Base-by-base conservation (phyloP, 2,113 vertebrate species). In the Axis porcinus region DNA sequence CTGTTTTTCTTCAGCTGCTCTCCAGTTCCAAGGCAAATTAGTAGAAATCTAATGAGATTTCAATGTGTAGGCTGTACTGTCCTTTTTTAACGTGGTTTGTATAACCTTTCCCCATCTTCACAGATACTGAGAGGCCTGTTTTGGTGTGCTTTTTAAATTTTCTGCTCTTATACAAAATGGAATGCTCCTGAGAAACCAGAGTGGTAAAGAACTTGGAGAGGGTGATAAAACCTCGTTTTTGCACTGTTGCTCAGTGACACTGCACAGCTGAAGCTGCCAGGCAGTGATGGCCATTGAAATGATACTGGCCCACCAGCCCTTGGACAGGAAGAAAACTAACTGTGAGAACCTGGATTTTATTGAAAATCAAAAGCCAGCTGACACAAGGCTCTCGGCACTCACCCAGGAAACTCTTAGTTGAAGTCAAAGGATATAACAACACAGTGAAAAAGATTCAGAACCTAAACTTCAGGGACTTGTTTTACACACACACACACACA, bases 311-410 rank as follows among this genome's bases (percentile, higher is more conserved):
- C 14, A 36, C 82, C 47, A 43, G 89, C 40, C 62, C 74, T 67
- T 19, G 13, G 9, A 54, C 45, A 40, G 85, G n/a, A 96, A 91
- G 90, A 52, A 89, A 96, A 58, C 40, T 33, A 60, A 60, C 30
- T 28, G 45, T 25, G 15, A 89, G 82, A 83, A 47, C 9, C n/a
- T 55, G 21, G 81, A 83, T 74, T 84, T 91, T 96, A 94, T 58
- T 85, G 83, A 86, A 98, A 94, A 97, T 97, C 94, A 96, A 96
- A 97, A 97, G 62, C n/a, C 86, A 95, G 54, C 40, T 17, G 45
- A 85, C 64, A 86, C 33, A 58, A 86, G 57, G 70, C 43, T 92
- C 76, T 81, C 81, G 36, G 60, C 88, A 86, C 54, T 93, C 76
- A 88, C 92, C 54, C 52, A 67, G 64, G 70, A 92, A 87, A 76